phyloP scores from a whole-genome alignment of 1,140 invertebrate genomes.

The Adoxophyes honmai region DNA sequence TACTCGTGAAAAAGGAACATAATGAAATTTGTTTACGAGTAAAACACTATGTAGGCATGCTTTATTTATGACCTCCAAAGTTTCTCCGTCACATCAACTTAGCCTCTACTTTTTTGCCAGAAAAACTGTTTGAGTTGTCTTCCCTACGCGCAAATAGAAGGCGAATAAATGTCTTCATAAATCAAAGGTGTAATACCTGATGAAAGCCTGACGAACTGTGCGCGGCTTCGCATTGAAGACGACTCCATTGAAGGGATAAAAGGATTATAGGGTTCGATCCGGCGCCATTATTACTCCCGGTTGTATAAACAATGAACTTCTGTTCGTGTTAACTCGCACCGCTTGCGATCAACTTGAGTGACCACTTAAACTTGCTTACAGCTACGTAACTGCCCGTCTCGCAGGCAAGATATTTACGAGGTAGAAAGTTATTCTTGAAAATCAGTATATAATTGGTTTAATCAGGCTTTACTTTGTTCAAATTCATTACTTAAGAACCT shows the following conservation, averaged over 20 bases:
- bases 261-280: conserved; percentile 14
- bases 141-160: conserved; percentile 4
- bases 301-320: conserved; percentile 14
- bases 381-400: neutral
- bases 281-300: conserved; percentile 9
- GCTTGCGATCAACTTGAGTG: conserved; percentile 9
- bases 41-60: too few species aligned
- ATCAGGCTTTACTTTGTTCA: too few species aligned
- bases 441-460: too few species aligned
- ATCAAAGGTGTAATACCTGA: conserved; percentile 16
- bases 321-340: neutral
- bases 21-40: too few species aligned
- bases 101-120: neutral
- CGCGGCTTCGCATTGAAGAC: conserved; percentile 12
- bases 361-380: conserved; percentile 12
- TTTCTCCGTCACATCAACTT: neutral
- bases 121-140: conserved; percentile 6
- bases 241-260: conserved; percentile 14
- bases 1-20: too few species aligned
- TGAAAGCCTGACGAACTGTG: conserved; percentile 15
- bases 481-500: too few species aligned
- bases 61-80: too few species aligned
- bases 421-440: too few species aligned
- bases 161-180: conserved; percentile 13
- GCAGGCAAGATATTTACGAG: too few species aligned